These are phyloP conservation scores for Oplegnathus fasciatus DNA, from an alignment of 2,113 vertebrate genomes.

Conservation along the genomic window DNA sequence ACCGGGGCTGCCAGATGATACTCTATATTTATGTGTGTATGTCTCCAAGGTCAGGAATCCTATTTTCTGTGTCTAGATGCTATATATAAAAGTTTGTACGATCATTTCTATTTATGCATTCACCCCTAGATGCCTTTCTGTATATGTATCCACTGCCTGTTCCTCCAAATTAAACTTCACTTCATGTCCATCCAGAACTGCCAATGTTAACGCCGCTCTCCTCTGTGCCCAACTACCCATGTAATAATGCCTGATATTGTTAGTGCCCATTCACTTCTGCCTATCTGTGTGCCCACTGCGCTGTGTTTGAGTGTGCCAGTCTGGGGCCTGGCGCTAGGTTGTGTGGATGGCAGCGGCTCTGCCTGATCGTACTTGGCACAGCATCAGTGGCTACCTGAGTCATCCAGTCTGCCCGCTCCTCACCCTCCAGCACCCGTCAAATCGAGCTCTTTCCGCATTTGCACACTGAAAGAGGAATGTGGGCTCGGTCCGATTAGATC, in stretches of 20 bases:
- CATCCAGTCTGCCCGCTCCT: conserved; percentile 77
- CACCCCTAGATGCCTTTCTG: neutral
- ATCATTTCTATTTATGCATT: neutral
- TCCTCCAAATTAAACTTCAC: conserved; percentile 43
- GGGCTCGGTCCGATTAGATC: conserved; percentile 37
- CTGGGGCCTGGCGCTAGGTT: conserved; percentile 61
- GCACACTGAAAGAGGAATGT: conserved; percentile 48
- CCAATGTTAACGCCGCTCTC: conserved; percentile 38
- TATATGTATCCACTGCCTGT: neutral
- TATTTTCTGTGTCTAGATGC: conserved; percentile 5
- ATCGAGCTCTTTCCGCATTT: conserved; percentile 63
- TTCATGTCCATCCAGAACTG: conserved; percentile 30
- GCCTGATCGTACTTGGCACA: conserved; percentile 77
- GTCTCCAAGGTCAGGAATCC: neutral
- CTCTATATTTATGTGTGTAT: neutral
- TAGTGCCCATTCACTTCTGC: conserved; percentile 58
- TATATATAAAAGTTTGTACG: neutral
- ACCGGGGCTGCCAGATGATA: conserved; percentile 6
- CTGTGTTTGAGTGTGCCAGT: conserved; percentile 64
- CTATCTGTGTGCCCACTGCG: conserved; percentile 56
- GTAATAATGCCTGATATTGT: conserved; percentile 55
- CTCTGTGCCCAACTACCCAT: conserved; percentile 77
- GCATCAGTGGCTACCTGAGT: conserved; percentile 80
- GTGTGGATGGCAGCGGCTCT: conserved; percentile 58
- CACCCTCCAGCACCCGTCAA: conserved; percentile 65